phyloP scores from a whole-genome alignment of 1,140 invertebrate genomes.

The Ptiloglossa arizonensis region DNA sequence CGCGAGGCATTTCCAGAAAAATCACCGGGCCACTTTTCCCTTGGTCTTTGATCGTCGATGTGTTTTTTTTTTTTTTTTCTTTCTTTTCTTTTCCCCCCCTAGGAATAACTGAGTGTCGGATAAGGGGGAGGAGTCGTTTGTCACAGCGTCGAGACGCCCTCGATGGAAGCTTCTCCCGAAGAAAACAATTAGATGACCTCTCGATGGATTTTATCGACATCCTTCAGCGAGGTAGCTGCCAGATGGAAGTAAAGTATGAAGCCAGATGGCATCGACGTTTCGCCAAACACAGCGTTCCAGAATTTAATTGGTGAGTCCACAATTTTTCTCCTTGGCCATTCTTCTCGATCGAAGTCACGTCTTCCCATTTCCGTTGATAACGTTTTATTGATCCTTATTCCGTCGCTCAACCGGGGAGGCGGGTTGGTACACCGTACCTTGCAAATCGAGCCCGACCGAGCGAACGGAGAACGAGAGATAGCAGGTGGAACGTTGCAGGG shows the following conservation, averaged over 20 bases:
- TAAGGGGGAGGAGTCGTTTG: slow-evolving; percentile 47
- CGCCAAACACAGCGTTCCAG: not conserved
- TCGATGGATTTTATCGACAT: slow-evolving; percentile 63
- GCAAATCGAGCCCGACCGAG: not conserved
- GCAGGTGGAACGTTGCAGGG: no score
- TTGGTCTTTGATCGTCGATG: slow-evolving; percentile 15
- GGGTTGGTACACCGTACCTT: not conserved
- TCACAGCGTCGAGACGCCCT: slow-evolving; percentile 32
- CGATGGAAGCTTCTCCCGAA: slow-evolving; percentile 15
- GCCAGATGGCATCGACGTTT: slow-evolving; percentile 54
- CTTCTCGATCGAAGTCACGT: slow-evolving; percentile 7
- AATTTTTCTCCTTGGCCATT: slow-evolving; percentile 12
- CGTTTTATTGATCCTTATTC: not conserved
- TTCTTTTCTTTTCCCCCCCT: slow-evolving; percentile 8
- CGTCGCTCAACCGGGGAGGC: no score
- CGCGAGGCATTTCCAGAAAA: not conserved
- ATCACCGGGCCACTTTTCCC: not conserved
- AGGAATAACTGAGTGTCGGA: not conserved
- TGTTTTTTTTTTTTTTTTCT: not conserved
- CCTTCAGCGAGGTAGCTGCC: slow-evolving; percentile 10
- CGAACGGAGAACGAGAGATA: no score
- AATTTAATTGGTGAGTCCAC: slow-evolving; percentile 39
- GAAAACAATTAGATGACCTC: slow-evolving; percentile 65
- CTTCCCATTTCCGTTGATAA: not conserved
- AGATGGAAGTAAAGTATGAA: slow-evolving; percentile 20